A percentile compares a stretch with the other conserved stretches of the same genome.
Evolutionary conservation across 1,140 invertebrate species (phyloP).

Genomic region (Drosophila melanica): DNA sequence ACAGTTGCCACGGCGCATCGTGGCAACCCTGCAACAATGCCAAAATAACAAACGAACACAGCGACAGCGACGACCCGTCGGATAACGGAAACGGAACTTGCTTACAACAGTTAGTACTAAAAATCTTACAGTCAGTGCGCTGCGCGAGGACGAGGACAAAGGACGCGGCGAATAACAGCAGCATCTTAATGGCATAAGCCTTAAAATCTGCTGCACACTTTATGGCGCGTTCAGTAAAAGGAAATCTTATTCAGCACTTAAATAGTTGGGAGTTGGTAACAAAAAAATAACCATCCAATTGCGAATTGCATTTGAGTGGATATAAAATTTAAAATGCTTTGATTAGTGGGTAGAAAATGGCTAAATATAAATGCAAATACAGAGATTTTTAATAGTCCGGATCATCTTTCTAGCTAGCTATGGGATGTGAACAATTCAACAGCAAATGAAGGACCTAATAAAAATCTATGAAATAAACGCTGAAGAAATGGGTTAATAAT

Average conservation of each 20-base stretch:
- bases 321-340: not conserved
- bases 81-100: constrained; percentile 77
- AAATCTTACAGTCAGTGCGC: constrained; percentile 24
- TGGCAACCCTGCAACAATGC: constrained; percentile 57
- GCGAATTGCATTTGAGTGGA: constrained; percentile 1
- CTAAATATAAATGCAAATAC: no score
- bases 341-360: not conserved
- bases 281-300: not conserved
- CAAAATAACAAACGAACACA: constrained; percentile 52
- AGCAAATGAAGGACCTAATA: no score
- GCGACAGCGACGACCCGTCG: constrained; percentile 48
- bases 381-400: not conserved
- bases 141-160: constrained; percentile 2
- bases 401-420: not conserved
- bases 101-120: constrained; percentile 63
- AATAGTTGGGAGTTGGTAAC: constrained; percentile 6
- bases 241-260: constrained; percentile 5
- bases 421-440: no score
- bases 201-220: constrained; percentile 62
- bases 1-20: constrained; percentile 21
- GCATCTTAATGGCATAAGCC: constrained; percentile 60
- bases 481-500: no score
- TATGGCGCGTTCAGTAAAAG: constrained; percentile 15
- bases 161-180: not conserved
- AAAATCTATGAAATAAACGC: no score